phyloP scores from a whole-genome alignment of 2,113 vertebrate species.

The Tapirus terrestris region DNA sequence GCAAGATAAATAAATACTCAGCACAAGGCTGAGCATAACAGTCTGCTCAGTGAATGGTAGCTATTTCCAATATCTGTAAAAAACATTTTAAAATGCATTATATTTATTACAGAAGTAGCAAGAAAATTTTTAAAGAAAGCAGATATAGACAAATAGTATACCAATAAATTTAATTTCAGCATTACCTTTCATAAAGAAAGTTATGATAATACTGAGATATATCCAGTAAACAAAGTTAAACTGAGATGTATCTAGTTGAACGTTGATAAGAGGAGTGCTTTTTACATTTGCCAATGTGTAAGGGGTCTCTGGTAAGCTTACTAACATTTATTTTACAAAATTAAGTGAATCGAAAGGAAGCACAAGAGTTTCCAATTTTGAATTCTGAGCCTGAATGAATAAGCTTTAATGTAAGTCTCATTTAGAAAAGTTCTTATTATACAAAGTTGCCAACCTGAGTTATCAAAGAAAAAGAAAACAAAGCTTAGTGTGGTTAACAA shows the following conservation, averaged over 20 bases:
- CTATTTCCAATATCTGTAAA: neutral
- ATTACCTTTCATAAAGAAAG: neutral
- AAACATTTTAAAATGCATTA: neutral
- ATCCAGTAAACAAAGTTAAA: neutral
- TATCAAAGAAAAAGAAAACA: neutral
- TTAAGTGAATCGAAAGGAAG: neutral
- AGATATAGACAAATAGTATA: neutral
- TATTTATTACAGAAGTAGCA: neutral
- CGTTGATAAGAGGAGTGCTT: neutral
- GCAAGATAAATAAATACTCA: neutral
- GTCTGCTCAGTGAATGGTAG: neutral
- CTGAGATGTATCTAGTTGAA: neutral
- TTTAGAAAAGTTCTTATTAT: neutral
- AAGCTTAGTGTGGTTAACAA: neutral
- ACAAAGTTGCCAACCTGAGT: neutral
- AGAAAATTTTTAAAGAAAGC: neutral
- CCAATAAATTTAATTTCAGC: neutral
- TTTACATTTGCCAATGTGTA: neutral
- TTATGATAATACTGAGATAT: neutral
- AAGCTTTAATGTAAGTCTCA: neutral
- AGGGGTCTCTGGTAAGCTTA: neutral
- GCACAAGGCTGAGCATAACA: neutral
- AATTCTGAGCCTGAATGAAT: neutral
- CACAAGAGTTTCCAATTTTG: neutral
- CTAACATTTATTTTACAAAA: slow-evolving; percentile 5